Base-by-base conservation (phyloP, 2,797 vertebrate genomes). In the Taenioides sp. region DNA sequence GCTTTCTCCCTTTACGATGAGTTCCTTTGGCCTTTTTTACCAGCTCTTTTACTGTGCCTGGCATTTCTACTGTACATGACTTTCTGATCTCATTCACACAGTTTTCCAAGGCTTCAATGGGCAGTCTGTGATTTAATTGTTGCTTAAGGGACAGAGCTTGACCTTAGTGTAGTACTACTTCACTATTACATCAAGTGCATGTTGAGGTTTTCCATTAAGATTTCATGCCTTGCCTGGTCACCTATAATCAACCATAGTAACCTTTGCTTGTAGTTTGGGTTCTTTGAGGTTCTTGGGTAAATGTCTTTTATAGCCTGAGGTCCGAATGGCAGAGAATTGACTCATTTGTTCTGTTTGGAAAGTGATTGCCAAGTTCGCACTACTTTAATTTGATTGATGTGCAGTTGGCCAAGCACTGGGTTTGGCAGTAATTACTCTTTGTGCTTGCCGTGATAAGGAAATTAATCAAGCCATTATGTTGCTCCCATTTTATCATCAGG, bases 371-470 rank as follows among this genome's bases (percentile, higher is more conserved):
- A 85, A 90, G 84, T 73, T 80, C 83, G 82, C 81, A 75, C 55
- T 83, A 80, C 77, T 92, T 89, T 83, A 80, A 89, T 89, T 89
- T 95, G 94, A 96, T 94, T 93, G 94, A 95, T 95, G 92, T 88
- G 81, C 72, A 78, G 85, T 92, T 94, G 84, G 73, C 85, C 85
- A 89, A 93, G 92, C 88, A 78, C 75, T 91, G 93, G 91, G 88
- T 93, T 94, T 84, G 92, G 90, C 93, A 92, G 91, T 95, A 96
- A 96, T 95, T 95, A 95, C 93, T 95, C 94, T 93, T 90, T 93
- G 93, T 92, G 94, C 92, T 92, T 88, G 77, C 77, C 80, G 77
- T 80, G 93, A 96, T 95, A 94, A 95, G 94, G 90, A 94, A 94
- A 95, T 96, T 92, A 96, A 96, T 96, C 94, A 95, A 93, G 88